A percentile compares a stretch with the other conserved stretches of the same genome.
These are phyloP conservation scores for Hormaphis cornu DNA, from an alignment of 1,140 invertebrate genomes.

Conservation along the genomic window DNA sequence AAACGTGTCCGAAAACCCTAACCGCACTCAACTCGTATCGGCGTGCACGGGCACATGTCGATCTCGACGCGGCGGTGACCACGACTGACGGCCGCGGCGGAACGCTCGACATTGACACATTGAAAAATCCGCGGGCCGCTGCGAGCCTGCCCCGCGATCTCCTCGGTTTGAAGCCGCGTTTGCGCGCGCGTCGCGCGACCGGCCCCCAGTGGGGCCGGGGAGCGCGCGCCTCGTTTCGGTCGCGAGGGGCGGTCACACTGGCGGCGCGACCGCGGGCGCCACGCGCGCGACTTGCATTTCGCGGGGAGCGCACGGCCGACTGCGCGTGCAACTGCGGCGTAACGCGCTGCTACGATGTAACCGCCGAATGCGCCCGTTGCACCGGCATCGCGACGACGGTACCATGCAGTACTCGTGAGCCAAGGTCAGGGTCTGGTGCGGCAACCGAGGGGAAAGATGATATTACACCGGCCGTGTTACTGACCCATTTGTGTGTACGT, in stretches of 20 bases:
- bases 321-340: too few relatives aligned
- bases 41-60: slow-evolving; percentile 26
- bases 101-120: slow-evolving; percentile 26
- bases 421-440: slow-evolving; percentile 13
- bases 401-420: neutral
- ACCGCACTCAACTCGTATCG: slow-evolving; percentile 21
- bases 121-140: slow-evolving; percentile 6
- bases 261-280: neutral
- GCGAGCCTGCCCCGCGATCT: neutral
- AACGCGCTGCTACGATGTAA: too few relatives aligned
- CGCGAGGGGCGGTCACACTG: neutral
- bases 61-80: neutral
- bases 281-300: neutral
- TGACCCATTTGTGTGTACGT: too few relatives aligned
- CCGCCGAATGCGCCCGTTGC: neutral
- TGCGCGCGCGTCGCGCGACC: neutral
- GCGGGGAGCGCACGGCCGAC: neutral
- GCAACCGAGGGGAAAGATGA: neutral
- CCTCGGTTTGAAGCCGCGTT: neutral
- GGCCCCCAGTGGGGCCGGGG: neutral
- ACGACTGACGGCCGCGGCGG: neutral
- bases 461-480: neutral
- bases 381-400: neutral
- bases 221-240: neutral
- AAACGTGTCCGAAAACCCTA: slow-evolving; percentile 15